Base-by-base conservation (phyloP, 2,797 vertebrate genomes). In the Muraenolepis orangiensis region DNA sequence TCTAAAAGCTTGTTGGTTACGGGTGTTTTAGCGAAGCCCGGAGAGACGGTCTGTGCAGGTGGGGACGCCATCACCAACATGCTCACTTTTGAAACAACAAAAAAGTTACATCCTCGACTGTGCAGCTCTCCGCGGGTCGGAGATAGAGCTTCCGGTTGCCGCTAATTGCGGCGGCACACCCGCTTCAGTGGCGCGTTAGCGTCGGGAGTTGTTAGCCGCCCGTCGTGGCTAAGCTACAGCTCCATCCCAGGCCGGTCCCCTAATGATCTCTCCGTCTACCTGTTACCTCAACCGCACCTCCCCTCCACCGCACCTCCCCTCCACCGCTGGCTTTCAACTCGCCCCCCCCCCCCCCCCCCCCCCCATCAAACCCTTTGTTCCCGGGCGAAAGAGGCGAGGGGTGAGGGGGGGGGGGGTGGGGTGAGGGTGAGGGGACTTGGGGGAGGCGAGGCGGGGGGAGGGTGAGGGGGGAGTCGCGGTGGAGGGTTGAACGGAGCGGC, bases 241-340 rank as follows among this genome's bases (percentile, higher is more conserved):
- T 87, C 88, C 61, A 87, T 86, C 85, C 83, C 82, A 83, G 88
- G 85, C 87, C 88, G 40, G 83, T 87, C 81, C 86, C 46, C 89
- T 93, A 94, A 93, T 94, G 91, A 93, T 92, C 87, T 81, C 76
- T 86, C 89, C 86, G 80, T 86, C 87, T 87, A 83, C 86, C 88
- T 87, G 80, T 91, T 91, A 89, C 88, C 91, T 84, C 89, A 90
- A 90, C 88, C 91, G 92, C 90, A 91, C 89, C 86, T 84, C 80
- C 80, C 32, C n/a, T n/a, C n/a, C n/a, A 2, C 38, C 36, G 6
- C 4, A 6, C 36, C 36, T 12, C 14, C 40, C 40, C 40, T 16
- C 89, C 69, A 81, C 91, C 87, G 86, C 87, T 90, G 86, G 78
- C 91, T 93, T 92, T 93, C 90, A 92, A 92, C 91, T 93, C 86